Evolutionary conservation across 37 sponge, comb jelly and placozoan species (phyloP).

Genomic region (Hormiphora californensis): DNA sequence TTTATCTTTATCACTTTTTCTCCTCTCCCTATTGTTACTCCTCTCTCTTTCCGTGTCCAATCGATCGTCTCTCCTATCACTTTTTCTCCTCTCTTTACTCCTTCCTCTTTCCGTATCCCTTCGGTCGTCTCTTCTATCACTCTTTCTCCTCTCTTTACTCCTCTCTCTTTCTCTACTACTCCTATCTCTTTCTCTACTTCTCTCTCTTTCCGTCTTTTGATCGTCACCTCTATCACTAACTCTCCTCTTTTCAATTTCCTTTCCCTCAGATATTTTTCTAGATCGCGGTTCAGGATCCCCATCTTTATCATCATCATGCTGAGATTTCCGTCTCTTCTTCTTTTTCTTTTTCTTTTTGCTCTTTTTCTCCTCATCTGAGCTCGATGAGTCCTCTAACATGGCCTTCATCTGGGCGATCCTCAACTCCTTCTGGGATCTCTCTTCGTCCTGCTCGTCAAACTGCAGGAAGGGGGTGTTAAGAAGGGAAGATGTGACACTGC

Average conservation of each 20-base stretch:
- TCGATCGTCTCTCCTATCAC: not conserved
- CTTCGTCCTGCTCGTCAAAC: conserved; percentile 38
- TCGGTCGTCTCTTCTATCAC: not conserved
- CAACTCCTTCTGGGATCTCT: conserved; percentile 9
- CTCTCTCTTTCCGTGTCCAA: not conserved
- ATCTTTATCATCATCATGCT: no score
- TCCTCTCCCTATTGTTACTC: not conserved
- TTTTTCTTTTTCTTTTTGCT: conserved; percentile 47
- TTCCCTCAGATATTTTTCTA: no score
- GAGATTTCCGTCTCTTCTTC: not conserved
- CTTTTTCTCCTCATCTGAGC: not conserved
- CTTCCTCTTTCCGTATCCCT: no score
- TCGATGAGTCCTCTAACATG: conserved; percentile 39
- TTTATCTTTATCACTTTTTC: not conserved
- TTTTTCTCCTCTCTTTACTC: no score
- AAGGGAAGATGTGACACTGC: no score
- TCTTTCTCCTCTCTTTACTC: not conserved
- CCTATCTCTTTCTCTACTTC: not conserved
- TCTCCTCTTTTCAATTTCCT: not conserved
- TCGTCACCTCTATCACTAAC: not conserved
- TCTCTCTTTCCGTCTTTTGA: not conserved
- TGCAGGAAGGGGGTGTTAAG: not conserved
- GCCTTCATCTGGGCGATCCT: conserved; percentile 45
- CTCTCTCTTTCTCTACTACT: not conserved
- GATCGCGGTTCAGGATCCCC: no score